phyloP scores from a whole-genome alignment of 2,888 invertebrate species.

The Heliconius sara region DNA sequence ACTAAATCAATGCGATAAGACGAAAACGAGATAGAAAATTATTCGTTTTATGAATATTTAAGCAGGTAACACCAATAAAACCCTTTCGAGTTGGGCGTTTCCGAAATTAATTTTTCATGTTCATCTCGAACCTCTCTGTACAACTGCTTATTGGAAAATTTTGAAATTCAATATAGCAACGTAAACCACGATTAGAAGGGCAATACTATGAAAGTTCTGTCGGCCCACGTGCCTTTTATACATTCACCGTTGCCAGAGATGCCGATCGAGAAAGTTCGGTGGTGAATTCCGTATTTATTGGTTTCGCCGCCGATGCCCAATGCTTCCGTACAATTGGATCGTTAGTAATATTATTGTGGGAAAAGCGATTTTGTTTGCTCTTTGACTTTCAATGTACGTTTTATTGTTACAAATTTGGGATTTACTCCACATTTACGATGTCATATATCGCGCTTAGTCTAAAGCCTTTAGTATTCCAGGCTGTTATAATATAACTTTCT shows the following conservation, averaged over 20 bases:
- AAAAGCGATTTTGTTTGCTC: conserved; percentile 81
- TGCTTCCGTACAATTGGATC: conserved; percentile 81
- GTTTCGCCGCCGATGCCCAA: conserved; percentile 75
- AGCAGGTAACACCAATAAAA: conserved; percentile 54
- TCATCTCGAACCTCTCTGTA: conserved; percentile 54
- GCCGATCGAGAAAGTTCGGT: conserved; percentile 68
- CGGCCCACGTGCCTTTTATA: conserved; percentile 67
- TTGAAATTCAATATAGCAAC: conserved; percentile 63
- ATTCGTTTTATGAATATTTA: conserved; percentile 42
- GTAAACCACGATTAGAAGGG: conserved; percentile 66
- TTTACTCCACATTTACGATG: conserved; percentile 71
- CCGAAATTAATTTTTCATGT: conserved; percentile 66
- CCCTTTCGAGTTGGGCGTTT: conserved; percentile 58
- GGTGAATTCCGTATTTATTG: conserved; percentile 81
- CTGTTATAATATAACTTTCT: conserved; percentile 39
- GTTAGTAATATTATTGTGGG: conserved; percentile 83
- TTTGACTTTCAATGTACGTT: conserved; percentile 78
- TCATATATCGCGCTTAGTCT: conserved; percentile 70
- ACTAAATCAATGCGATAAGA: conserved; percentile 37
- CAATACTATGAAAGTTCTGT: conserved; percentile 65
- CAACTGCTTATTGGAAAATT: conserved; percentile 57
- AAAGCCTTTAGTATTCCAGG: conserved; percentile 64
- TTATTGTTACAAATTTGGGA: conserved; percentile 78
- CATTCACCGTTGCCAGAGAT: conserved; percentile 66
- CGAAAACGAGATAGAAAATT: conserved; percentile 30